Conservation (phyloP, 2,113 vertebrate genomes). For the Copsychus sechellarum region DNA sequence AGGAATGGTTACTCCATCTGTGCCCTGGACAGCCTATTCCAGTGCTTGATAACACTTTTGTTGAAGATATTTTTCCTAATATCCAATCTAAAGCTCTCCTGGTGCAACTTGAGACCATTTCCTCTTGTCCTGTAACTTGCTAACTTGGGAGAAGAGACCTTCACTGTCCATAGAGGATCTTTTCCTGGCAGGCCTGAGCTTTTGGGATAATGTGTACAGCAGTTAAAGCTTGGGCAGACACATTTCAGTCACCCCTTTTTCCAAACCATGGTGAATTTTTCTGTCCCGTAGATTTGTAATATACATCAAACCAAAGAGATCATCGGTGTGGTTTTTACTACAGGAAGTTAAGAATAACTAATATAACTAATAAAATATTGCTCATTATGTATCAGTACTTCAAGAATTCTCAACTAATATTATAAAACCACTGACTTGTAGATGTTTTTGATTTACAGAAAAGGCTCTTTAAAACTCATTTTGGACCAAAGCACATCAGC, state of each 20-base stretch:
- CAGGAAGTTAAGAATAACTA: not conserved
- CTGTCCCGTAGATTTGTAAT: not conserved
- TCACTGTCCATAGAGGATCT: rapidly evolving
- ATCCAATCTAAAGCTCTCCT: not conserved
- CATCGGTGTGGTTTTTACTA: not conserved
- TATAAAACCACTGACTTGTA: not conserved
- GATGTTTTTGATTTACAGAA: not conserved
- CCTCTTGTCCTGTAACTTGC: not conserved
- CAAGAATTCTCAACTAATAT: not conserved
- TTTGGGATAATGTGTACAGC: not conserved
- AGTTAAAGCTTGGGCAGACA: not conserved
- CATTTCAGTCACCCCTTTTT: not conserved
- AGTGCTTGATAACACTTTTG: not conserved
- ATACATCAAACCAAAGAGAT: not conserved
- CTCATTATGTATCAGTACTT: not conserved
- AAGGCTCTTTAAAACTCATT: not conserved
- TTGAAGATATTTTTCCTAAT: not conserved
- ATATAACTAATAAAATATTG: not conserved
- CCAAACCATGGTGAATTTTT: not conserved
- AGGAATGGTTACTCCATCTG: not conserved
- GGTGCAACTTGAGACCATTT: not conserved
- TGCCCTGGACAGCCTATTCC: not conserved
- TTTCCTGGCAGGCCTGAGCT: not conserved
- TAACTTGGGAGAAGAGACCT: not conserved
- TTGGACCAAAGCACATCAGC: not conserved